These are phyloP conservation scores for Drosophila lowei DNA, from an alignment of 1,140 invertebrate species.

Conservation along the genomic window DNA sequence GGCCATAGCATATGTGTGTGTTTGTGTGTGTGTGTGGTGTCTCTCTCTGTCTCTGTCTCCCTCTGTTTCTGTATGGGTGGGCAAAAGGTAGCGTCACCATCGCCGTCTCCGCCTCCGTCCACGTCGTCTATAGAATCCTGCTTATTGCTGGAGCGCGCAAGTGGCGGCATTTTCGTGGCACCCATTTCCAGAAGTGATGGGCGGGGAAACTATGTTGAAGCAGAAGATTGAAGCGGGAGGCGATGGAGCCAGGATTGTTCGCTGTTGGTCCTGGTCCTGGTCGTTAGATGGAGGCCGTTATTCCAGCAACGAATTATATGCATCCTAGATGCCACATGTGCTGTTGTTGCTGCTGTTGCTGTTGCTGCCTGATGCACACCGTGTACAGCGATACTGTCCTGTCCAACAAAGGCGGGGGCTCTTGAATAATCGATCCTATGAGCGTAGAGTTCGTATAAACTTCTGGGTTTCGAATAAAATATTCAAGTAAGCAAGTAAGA, in stretches of 20 bases:
- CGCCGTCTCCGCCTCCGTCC: constrained; percentile 19
- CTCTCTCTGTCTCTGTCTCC: constrained; percentile 12
- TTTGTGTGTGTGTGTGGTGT: constrained; percentile 21
- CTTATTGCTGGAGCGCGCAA: constrained; percentile 48
- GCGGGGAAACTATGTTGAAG: neutral
- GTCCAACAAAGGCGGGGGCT: neutral
- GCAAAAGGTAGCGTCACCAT: constrained; percentile 33
- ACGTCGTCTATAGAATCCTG: constrained; percentile 64
- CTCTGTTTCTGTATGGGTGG: constrained; percentile 31
- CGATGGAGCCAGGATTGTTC: constrained; percentile 1
- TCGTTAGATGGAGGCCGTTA: constrained; percentile 23
- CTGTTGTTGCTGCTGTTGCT: constrained; percentile 6
- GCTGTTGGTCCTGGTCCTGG: constrained; percentile 15
- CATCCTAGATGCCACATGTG: constrained; percentile 34
- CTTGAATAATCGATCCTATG: neutral
- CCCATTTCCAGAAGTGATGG: constrained; percentile 4
- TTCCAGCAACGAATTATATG: constrained; percentile 58
- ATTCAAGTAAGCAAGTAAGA: no score
- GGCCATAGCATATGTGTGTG: constrained; percentile 18
- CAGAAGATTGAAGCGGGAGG: neutral
- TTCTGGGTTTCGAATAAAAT: no score
- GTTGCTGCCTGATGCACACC: neutral
- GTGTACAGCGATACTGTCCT: constrained; percentile 25
- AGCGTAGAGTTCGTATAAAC: no score
- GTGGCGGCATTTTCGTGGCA: constrained; percentile 57